Percentiles rank a stretch among this genome's conserved stretches.
Evolutionary conservation across 2,888 invertebrate genomes (phyloP).

Genomic region (Protophormia terraenovae): DNA sequence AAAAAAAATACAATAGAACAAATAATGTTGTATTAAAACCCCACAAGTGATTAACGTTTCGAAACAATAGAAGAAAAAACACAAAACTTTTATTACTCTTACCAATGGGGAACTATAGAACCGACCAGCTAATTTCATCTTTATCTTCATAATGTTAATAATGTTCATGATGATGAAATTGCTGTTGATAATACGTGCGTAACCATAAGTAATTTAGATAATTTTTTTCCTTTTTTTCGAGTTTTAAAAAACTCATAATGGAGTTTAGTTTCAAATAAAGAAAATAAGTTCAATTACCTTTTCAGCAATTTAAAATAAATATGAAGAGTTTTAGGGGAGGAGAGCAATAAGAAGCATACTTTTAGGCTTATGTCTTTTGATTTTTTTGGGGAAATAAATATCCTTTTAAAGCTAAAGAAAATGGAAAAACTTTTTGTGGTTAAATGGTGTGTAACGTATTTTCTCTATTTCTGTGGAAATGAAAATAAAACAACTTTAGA

Average conservation of each 20-base stretch:
- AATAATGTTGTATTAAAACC: slow-evolving; percentile 49
- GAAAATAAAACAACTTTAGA: slow-evolving; percentile 12
- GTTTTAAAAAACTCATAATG: slow-evolving; percentile 68
- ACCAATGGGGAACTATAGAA: background rate
- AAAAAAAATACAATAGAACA: background rate
- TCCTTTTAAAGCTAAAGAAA: background rate
- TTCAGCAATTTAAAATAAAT: slow-evolving; percentile 28
- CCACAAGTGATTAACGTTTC: slow-evolving; percentile 61
- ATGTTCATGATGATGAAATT: background rate
- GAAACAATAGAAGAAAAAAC: slow-evolving; percentile 24
- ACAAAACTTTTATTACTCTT: slow-evolving; percentile 17
- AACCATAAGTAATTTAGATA: slow-evolving; percentile 78
- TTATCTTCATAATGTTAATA: slow-evolving; percentile 12
- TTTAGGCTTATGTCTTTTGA: background rate
- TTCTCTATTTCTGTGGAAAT: background rate
- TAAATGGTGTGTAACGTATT: slow-evolving; percentile 57
- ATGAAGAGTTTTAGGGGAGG: background rate
- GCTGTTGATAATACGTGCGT: slow-evolving; percentile 72
- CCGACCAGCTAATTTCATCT: slow-evolving; percentile 27
- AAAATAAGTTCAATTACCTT: slow-evolving; percentile 54
- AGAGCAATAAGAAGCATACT: background rate
- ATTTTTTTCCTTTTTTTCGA: slow-evolving; percentile 57
- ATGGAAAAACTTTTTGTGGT: slow-evolving; percentile 40
- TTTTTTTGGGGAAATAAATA: slow-evolving; percentile 1
- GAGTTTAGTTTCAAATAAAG: slow-evolving; percentile 37